A percentile compares a stretch with the other conserved stretches of the same genome.
Conservation (phyloP, 2,113 vertebrate species). For the Brachionichthys hirsutus region DNA sequence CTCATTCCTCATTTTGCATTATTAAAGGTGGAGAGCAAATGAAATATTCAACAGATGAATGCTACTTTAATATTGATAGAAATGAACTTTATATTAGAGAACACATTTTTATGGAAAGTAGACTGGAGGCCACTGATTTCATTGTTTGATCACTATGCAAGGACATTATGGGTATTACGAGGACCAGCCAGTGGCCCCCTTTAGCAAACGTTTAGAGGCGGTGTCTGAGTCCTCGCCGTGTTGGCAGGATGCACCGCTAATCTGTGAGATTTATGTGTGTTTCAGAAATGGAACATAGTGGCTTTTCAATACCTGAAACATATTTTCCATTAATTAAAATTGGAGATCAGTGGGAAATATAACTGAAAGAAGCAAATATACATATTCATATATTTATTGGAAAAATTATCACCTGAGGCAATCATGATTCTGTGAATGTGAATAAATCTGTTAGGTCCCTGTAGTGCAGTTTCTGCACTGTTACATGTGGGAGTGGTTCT, state of each 20-base stretch:
- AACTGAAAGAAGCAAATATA: conserved; percentile 39
- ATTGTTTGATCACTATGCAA: conserved; percentile 79
- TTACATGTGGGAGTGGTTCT: conserved; percentile 41
- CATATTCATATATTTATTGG: conserved; percentile 70
- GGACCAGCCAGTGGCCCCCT: conserved; percentile 40
- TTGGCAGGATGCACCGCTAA: conserved; percentile 25
- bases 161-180: conserved; percentile 65
- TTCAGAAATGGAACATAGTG: conserved; percentile 20
- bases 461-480: conserved; percentile 48
- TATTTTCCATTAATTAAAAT: conserved; percentile 28
- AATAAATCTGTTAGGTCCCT: conserved; percentile 70
- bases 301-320: conserved; percentile 29
- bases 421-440: conserved; percentile 63
- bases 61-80: conserved; percentile 81
- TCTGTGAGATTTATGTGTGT: conserved; percentile 36
- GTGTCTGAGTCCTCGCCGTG: conserved; percentile 32
- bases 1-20: conserved; percentile 77
- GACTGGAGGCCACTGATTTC: conserved; percentile 76
- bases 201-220: conserved; percentile 66
- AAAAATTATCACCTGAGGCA: conserved; percentile 62
- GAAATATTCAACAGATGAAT: conserved; percentile 80
- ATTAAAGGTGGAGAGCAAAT: conserved; percentile 79
- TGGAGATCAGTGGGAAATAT: conserved; percentile 27
- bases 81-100: conserved; percentile 81
- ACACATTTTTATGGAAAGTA: conserved; percentile 76